Evolutionary conservation across 35 echinoderm and acorn worm species (phyloP).

Genomic region (Chiridota heheva): DNA sequence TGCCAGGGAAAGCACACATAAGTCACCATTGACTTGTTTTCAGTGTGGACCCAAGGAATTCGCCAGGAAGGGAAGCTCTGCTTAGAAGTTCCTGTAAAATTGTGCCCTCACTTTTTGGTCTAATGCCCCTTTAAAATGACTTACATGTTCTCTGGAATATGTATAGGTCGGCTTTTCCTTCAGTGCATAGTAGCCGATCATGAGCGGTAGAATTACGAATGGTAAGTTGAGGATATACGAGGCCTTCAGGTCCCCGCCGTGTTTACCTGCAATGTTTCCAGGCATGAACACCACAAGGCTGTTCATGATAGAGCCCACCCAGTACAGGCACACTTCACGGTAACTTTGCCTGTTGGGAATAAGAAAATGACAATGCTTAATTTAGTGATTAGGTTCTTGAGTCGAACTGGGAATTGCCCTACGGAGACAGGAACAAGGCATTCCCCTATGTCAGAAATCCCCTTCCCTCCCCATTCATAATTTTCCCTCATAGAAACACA

Average conservation of each 20-base stretch:
- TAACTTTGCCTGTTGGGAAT: slow-evolving; percentile 78
- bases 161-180: slow-evolving; percentile 32
- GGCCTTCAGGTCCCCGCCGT: slow-evolving; percentile 62
- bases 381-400: background rate
- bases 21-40: too few relatives aligned
- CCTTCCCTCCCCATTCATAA: background rate
- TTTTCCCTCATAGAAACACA: background rate
- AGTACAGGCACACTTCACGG: slow-evolving; percentile 88
- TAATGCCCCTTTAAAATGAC: too few relatives aligned
- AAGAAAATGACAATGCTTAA: background rate
- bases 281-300: slow-evolving; percentile 89
- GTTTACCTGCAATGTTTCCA: slow-evolving; percentile 88
- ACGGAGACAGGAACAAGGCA: too few relatives aligned
- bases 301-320: slow-evolving; percentile 93
- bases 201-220: slow-evolving; percentile 72
- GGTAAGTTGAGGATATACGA: slow-evolving; percentile 87
- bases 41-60: too few relatives aligned
- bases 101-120: too few relatives aligned
- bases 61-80: too few relatives aligned
- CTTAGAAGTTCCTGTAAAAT: too few relatives aligned
- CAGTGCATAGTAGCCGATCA: slow-evolving; percentile 17
- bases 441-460: too few relatives aligned
- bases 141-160: background rate
- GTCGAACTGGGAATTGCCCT: background rate
- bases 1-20: too few relatives aligned